Base-by-base conservation (phyloP, 1,140 invertebrate genomes). In the Battus philenor region DNA sequence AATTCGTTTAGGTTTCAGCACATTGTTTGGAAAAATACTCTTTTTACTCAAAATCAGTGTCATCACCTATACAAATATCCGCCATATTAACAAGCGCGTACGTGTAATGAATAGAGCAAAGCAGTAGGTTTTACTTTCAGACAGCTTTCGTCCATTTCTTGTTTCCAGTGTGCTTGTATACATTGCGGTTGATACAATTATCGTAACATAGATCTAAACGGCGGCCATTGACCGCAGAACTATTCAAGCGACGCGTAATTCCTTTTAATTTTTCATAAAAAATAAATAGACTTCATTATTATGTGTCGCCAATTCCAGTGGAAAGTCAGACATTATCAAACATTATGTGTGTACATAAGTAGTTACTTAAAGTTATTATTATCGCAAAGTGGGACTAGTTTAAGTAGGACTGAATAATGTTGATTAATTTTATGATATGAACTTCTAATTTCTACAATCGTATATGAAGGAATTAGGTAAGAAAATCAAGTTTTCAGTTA, bases 111-210 rank as follows among this genome's bases (percentile, higher is more conserved):
- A 29, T 41, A 41, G 38, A 41, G 2, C 26, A 13, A 36, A 26
- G 38, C 38, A 26, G 38, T 41, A 16, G 38, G 38, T 41, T 41
- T 41, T 41, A 41, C 38, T 41, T 39, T 41, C 26, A 29, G 38
- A 41, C 38, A 27, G 38, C 38, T 51, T 51, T 44, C 44, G 65
- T 61, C 54, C 43, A 56, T 46, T 58, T 54, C 45, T 56, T 50
- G 47, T 50, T 49, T 54, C 47, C 62, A 54, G 60, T 69, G 45
- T 65, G 68, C 67, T 76, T 56, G 59, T 44, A 68, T 69, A 70
- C 63, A 63, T 68, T 76, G 72, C 65, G 69, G 73, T 76, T 71
- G 69, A 76, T 72, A 79, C 68, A 78, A 70, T 82, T 79, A 82
- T 82, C 75, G 68, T 48, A 76, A 64, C 75, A 76, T 78, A 79